phyloP scores from a whole-genome alignment of 2,113 vertebrate species.

The Crypturellus undulatus region DNA sequence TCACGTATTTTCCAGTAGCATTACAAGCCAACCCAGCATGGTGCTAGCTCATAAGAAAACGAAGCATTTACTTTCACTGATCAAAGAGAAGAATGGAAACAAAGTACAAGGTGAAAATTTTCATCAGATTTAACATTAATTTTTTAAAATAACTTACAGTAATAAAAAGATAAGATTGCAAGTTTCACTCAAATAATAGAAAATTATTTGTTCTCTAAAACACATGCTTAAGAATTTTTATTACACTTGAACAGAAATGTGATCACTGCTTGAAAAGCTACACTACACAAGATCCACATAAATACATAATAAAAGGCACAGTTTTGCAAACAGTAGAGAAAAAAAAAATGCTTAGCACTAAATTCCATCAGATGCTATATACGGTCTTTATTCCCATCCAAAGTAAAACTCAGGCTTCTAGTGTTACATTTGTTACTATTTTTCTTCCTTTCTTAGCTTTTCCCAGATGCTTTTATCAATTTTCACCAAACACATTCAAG shows the following conservation, averaged over 20 bases:
- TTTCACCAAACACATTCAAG: not conserved
- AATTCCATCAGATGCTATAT: not conserved
- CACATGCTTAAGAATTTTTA: too few relatives aligned
- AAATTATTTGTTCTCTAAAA: not conserved
- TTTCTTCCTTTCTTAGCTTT: not conserved
- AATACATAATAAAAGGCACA: not conserved
- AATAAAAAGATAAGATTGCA: not conserved
- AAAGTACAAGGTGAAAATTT: not conserved
- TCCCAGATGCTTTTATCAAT: not conserved
- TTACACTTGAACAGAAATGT: not conserved
- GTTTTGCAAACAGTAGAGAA: not conserved
- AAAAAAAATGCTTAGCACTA: not conserved
- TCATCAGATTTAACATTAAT: not conserved
- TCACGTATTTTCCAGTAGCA: not conserved
- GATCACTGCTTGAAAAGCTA: not conserved
- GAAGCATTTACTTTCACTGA: not conserved
- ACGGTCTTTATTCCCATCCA: not conserved
- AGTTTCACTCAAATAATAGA: not conserved
- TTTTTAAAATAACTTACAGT: not conserved
- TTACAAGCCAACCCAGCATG: not conserved
- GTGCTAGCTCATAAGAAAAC: not conserved
- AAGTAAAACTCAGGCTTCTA: not conserved
- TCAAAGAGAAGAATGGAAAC: constrained; percentile 5
- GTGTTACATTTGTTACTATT: not conserved
- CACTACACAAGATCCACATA: not conserved